Base-by-base conservation (phyloP, 2,113 vertebrate species). In the Eptatretus burgeri region DNA sequence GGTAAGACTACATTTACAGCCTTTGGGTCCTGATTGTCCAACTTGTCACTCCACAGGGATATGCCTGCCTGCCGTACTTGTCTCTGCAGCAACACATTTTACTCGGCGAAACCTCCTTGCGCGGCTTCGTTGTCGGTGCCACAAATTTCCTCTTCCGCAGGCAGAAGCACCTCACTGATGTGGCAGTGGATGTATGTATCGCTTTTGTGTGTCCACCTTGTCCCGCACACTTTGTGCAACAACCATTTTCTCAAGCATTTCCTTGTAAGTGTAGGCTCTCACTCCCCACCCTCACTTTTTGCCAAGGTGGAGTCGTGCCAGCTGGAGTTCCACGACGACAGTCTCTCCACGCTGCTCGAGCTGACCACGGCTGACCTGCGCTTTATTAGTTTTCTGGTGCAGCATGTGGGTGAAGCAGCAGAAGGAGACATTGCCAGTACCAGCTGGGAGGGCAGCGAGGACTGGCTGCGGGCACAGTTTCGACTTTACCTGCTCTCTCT, bases 401-500 rank as follows among this genome's bases (percentile, higher is more conserved):
- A 20, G 56, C 56, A 60, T n/a, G 56, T 60, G 56, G n/a, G 56
- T 17, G 56, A 60, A 20, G 56, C 56, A n/a, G n/a, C 56, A n/a
- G 56, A 60, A n/a, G 56, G 56, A 10, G 56, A 60, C 56, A 20
- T n/a, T 10, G 56, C 10, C 12, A 60, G 56, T 60, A 20, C 56
- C n/a, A 20, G 19, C n/a, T 60, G 56, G 56, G 56, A 60, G 56
- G 56, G 56, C 9, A 60, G 56, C 12, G 56, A 60, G 56, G 56
- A 60, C n/a, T 60, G 56, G 56, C n/a, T 60, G n/a, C 56, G 56
- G 9, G 56, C 56, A n/a, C 56, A 60, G n/a, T 60, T 60, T 20
- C 56, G 56, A n/a, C 56, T 60, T 20, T 60, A 60, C 56, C 56
- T 60, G 56, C n/a, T 60, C n/a, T 60, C 56, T n/a, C 56, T 60